Conservation (phyloP, 2,113 vertebrate genomes). For the Prunella himalayana region DNA sequence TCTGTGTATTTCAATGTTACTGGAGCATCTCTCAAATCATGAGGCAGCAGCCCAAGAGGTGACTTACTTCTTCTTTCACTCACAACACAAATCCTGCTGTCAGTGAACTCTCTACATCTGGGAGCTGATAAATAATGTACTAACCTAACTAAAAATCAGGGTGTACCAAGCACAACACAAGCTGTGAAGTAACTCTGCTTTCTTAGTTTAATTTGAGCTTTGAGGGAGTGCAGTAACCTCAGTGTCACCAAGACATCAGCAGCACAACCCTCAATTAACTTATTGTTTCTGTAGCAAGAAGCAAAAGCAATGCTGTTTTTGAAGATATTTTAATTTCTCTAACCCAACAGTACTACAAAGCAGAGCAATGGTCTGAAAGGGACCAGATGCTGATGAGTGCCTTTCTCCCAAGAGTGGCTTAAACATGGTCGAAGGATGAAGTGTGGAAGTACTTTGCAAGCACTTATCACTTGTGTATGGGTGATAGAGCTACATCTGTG, state of each 20-base stretch:
- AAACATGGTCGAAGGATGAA: background rate
- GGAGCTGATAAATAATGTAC: background rate
- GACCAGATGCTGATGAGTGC: accelerated
- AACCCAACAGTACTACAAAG: accelerated
- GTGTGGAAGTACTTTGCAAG: background rate
- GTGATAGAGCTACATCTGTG: background rate
- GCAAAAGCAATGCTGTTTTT: background rate
- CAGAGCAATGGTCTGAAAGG: background rate
- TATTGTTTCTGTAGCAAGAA: background rate
- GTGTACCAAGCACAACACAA: background rate
- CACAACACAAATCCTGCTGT: background rate
- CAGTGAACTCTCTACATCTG: background rate
- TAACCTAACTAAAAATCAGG: background rate
- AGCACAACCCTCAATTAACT: background rate
- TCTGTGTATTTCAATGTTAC: background rate
- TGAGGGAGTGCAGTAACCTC: background rate
- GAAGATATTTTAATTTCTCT: background rate
- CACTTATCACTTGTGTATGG: background rate
- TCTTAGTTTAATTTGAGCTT: background rate
- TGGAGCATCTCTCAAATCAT: background rate
- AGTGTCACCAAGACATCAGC: background rate
- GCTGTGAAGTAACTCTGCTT: background rate
- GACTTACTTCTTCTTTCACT: background rate
- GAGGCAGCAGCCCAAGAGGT: background rate
- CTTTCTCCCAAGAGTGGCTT: background rate